Evolutionary conservation across 2,888 invertebrate species (phyloP), one percentile per base, ranked within the genome.

Genomic region (Metacarcinus magister): DNA sequence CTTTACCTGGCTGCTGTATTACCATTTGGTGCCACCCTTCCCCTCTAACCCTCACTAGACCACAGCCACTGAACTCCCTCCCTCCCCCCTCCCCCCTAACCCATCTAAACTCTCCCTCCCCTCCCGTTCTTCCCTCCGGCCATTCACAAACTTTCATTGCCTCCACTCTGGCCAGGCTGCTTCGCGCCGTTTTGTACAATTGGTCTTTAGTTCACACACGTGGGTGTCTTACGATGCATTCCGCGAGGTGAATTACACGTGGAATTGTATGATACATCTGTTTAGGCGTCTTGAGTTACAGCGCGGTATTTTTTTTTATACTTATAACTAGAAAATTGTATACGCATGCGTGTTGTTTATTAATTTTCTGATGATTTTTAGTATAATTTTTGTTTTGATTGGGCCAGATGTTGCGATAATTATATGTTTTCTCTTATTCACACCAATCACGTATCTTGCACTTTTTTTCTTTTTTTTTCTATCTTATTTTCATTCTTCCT

Each of bases 121-220:
- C 7, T n/a, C 87, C 13, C 87, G n/a, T 87, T 19, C 16, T 16
- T 87, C 87, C 87, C 87, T 87, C 87, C 87, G 87, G 87, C 87
- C 39, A 87, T 87, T 87, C 87, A 39, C 39, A 87, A 87, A 87
- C 87, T 87, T 87, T 39, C 87, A 39, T 75, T 75, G 28, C 75
- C 75, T 75, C 28, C 75, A n/a, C 75, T 75, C 75, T 28, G 10
- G 75, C n/a, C 28, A 28, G 75, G 32, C 32, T 10, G 13, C 19
- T 87, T 32, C 13, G 32, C 39, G 87, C 16, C 39, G 32, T 87
- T 87, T 87, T 87, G 87, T 39, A 39, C 39, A 39, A 32, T 32
- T 87, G 87, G 7, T 87, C 87, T 87, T 32, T 87, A 2, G 87
- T 87, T 39, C 16, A 39, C 16, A 67, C 39, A 39, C 32, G 39